Conservation (phyloP, 2,888 invertebrate species). For the Luperina testacea region DNA sequence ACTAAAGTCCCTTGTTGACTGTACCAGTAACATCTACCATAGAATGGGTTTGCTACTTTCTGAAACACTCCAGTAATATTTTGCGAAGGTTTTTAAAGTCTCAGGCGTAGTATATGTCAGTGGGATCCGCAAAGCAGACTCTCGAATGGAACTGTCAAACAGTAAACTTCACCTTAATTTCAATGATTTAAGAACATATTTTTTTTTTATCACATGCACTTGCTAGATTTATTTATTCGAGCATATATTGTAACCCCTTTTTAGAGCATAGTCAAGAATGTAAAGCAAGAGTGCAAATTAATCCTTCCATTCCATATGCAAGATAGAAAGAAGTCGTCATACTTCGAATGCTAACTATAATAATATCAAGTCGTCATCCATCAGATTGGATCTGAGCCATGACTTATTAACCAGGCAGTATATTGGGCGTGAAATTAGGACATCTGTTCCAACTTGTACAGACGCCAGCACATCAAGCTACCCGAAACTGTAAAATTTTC, state of each 20-base stretch:
- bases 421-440: constrained; percentile 54
- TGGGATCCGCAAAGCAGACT: neutral
- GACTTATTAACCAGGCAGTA: constrained; percentile 28
- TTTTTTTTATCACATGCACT: too few species aligned
- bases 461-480: too few species aligned
- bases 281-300: neutral
- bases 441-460: constrained; percentile 45
- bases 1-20: constrained; percentile 19
- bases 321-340: neutral
- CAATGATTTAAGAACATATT: too few species aligned
- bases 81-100: neutral
- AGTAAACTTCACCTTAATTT: neutral
- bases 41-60: neutral
- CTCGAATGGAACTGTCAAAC: neutral
- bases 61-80: neutral
- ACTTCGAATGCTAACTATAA: neutral
- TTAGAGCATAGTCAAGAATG: too few species aligned
- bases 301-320: neutral
- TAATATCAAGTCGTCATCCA: constrained; percentile 24
- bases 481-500: too few species aligned
- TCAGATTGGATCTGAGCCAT: constrained; percentile 42
- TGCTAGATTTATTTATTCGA: too few species aligned
- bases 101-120: neutral
- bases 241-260: too few species aligned
- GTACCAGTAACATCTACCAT: constrained; percentile 8